These are phyloP conservation scores for Prunella strophiata DNA, from an alignment of 2,797 vertebrate species.

Conservation along the genomic window DNA sequence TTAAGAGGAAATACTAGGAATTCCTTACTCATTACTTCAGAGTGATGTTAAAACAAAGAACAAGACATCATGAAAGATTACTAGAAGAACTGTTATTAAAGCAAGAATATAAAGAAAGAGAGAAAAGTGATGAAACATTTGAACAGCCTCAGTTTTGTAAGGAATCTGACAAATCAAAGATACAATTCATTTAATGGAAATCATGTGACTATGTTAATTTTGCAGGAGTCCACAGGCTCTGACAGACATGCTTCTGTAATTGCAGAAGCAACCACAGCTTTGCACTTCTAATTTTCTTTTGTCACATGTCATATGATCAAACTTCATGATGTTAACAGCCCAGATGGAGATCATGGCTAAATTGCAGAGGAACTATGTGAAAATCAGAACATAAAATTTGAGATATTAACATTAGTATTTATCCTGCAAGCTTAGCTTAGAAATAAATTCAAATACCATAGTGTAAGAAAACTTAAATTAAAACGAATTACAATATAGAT, in stretches of 20 bases:
- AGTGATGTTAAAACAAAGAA: not conserved
- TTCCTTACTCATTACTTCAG: not conserved
- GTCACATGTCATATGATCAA: not conserved
- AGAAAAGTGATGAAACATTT: not conserved
- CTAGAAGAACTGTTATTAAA: not conserved
- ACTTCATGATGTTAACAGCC: not conserved
- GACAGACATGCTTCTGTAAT: not conserved
- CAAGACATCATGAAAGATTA: not conserved
- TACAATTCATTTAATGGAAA: not conserved
- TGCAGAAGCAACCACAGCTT: not conserved
- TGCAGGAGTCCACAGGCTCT: not conserved
- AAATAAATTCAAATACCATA: conserved; percentile 13
- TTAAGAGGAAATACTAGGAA: not conserved
- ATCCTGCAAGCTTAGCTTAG: not conserved
- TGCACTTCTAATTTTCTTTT: not conserved
- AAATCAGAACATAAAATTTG: not conserved
- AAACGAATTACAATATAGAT: conserved; percentile 34
- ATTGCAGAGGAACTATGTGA: not conserved
- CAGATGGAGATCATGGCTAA: not conserved
- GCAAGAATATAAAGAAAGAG: not conserved
- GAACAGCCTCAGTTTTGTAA: not conserved
- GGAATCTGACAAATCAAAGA: not conserved
- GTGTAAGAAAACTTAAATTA: conserved; percentile 47
- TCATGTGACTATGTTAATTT: not conserved
- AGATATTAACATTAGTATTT: not conserved